Evolutionary conservation across 2,113 vertebrate genomes (phyloP), one percentile per base, ranked within the genome.

Genomic region (Pan paniscus): DNA sequence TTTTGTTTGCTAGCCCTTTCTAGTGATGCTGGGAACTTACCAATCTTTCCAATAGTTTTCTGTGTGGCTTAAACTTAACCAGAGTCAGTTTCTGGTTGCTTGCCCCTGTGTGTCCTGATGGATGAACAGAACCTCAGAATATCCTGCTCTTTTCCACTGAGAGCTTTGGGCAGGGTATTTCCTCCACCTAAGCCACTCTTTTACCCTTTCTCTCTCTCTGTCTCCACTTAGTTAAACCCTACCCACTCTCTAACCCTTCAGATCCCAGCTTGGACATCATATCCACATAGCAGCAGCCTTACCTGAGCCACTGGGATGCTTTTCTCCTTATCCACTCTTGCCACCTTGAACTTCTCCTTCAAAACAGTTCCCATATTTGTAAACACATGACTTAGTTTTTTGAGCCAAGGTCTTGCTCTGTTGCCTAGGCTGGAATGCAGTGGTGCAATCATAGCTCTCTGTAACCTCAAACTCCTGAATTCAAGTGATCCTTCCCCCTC

Each of bases 81-180:
- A 64, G 68, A 59, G 20, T 68, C 17, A 1, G 9, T 70, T 80
- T 93, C 46, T 57, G 61, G 27, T 59, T 64, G 25, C 64, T 80
- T 79, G 27, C 23, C 1, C 17, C 35, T 52, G 1, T 64, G 32
- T 10, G 1, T 50, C 27, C 25, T 17, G 14, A 64, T 11, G 16
- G 7, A 27, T 4, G 30, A 76, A 8, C 3, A 27, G 3, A 35
- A 16, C 80, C 22, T 84, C 7, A 3, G 1, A 12, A 4, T 0
- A 8, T 23, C 4, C 10, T 13, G 10, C 8, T 57, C 13, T 81
- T 30, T 17, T 52, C 27, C 40, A 4, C 12, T 0, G 0, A 17
- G 30, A 14, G 10, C 4, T 43, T 87, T 18, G 25, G 10, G 38
- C 13, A 6, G 4, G 9, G 25, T 18, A 40, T 64, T 61, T 23